Evolutionary conservation across 2,797 vertebrate genomes (phyloP).

Genomic region (Falco naumanni): DNA sequence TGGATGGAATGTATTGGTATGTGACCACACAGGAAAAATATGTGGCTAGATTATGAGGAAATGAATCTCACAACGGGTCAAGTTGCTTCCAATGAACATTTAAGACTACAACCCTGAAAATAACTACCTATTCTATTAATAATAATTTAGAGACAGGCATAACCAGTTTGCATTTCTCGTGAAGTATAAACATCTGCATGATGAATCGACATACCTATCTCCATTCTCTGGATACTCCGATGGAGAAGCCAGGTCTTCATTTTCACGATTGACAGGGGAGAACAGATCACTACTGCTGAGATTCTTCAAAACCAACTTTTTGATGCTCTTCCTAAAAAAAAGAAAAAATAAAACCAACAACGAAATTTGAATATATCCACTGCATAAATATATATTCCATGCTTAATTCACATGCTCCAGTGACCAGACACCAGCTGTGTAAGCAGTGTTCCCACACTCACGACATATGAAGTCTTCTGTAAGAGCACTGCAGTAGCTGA

Average conservation of each 20-base stretch:
- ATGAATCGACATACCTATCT: slow-evolving; percentile 76
- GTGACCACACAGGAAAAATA: background rate
- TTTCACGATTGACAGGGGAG: slow-evolving; percentile 83
- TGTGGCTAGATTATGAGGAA: background rate
- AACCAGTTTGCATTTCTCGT: accelerated
- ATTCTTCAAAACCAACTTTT: slow-evolving; percentile 95
- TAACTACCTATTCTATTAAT: accelerated
- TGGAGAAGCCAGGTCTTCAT: slow-evolving; percentile 86
- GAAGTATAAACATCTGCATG: background rate
- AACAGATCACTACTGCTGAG: slow-evolving; percentile 88
- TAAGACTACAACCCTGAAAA: background rate
- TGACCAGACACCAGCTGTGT: background rate
- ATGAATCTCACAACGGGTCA: background rate
- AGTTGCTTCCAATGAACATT: accelerated
- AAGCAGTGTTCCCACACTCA: background rate
- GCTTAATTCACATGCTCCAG: background rate
- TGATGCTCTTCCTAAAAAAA: slow-evolving; percentile 90
- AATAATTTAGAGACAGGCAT: background rate
- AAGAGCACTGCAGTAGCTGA: background rate
- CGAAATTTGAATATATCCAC: no score
- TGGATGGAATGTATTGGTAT: background rate
- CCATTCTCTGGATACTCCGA: slow-evolving; percentile 89
- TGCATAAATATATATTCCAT: accelerated
- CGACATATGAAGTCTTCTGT: accelerated
- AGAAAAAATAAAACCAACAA: slow-evolving; percentile 25